phyloP scores from a whole-genome alignment of 2,797 vertebrate genomes.

The Gadopsis marmoratus region DNA sequence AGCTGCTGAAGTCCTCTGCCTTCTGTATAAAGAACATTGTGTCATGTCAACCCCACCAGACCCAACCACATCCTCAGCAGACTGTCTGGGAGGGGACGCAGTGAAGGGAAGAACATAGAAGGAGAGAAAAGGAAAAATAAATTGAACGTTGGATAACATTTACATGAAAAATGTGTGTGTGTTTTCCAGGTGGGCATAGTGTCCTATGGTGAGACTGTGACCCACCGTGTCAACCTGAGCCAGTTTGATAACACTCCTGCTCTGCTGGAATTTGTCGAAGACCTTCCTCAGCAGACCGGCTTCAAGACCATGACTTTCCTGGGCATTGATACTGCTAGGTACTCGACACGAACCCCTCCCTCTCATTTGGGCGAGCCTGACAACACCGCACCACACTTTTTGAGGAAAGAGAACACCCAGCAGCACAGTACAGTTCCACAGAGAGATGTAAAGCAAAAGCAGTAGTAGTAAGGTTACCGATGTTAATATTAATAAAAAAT shows the following conservation, averaged over 20 bases:
- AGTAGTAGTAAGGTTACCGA: too few relatives aligned
- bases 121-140: conserved; percentile 29
- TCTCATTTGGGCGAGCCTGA: background rate
- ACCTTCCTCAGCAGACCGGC: conserved; percentile 88
- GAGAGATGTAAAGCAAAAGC: too few relatives aligned
- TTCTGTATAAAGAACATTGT: conserved; percentile 73
- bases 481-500: too few relatives aligned
- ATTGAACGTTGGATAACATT: conserved; percentile 29
- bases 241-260: conserved; percentile 87
- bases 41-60: conserved; percentile 66
- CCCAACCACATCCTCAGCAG: conserved; percentile 72
- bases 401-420: too few relatives aligned
- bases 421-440: too few relatives aligned
- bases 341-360: conserved; percentile 8
- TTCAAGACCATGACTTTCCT: conserved; percentile 92
- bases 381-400: background rate
- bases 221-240: conserved; percentile 93
- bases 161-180: conserved; percentile 11
- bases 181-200: conserved; percentile 94
- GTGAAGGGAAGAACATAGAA: conserved; percentile 19
- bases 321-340: conserved; percentile 95
- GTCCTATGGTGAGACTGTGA: conserved; percentile 93
- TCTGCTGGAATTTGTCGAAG: conserved; percentile 83
- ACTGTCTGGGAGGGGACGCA: conserved; percentile 45
- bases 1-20: conserved; percentile 69